Evolutionary conservation across 2,113 vertebrate genomes (phyloP), one percentile per base, ranked within the genome.

Genomic region (Lophura nycthemera): DNA sequence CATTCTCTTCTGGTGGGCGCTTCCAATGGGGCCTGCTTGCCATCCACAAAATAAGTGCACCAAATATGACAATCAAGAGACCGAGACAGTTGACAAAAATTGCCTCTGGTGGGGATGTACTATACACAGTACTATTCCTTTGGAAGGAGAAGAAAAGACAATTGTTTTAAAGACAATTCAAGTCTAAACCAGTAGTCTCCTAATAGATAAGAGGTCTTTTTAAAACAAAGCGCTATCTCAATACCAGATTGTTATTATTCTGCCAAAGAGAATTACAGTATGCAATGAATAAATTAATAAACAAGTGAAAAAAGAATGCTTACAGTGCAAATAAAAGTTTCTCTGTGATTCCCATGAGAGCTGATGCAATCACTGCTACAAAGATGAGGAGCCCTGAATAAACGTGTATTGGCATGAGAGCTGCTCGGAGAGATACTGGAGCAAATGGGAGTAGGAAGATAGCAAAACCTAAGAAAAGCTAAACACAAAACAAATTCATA

Each of bases 291-390:
- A 75, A 77, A 40, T 25, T 90, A 90, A 84, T 65, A 75, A 96
- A 88, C 8, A 95, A 93, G 22, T 88, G 48, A 5, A 64, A 47
- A 76, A 52, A 54, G 69, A 89, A 61, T 93, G 99, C 99, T 99
- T 98, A 99, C 99, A 99, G 83, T 80, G 84, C 34, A 97, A 99
- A 99, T 86, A 99, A 69, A 40, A 99, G 98, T 90, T 99, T 99
- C 95, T 99, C 99, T 47, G 99, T 99, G 94, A 99, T 97, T 95
- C 99, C 99, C 98, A 98, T 99, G 64, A 99, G 98, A 74, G 98
- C 97, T 22, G 99, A 95, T 56, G 98, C 98, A 90, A 99, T 99
- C 75, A 98, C 97, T 12, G 97, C 97, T 91, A 96, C 96, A 86
- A 99, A 99, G 95, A 99, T 97, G 80, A 98, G 91, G 10, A 99